Conservation (phyloP, 2,888 invertebrate genomes). For the Orchestes rusci region DNA sequence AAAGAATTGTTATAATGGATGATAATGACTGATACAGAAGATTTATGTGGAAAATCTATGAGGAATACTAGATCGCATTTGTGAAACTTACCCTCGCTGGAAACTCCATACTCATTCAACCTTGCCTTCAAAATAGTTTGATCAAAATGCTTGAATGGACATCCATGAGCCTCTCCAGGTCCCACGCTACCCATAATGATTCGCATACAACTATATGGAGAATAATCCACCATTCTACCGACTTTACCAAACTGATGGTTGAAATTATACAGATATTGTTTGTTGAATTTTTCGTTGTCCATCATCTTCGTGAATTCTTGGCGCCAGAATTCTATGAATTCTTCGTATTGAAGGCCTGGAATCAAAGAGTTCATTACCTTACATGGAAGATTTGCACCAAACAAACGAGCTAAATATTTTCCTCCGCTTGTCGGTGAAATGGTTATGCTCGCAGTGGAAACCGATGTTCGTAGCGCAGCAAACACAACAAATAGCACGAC, state of each 20-base stretch:
- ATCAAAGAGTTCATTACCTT: conserved; percentile 7
- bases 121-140: conserved; percentile 61
- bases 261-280: conserved; percentile 83
- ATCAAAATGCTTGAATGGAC: conserved; percentile 86
- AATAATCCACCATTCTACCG: conserved; percentile 81
- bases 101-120: conserved; percentile 59
- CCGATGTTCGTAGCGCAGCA: no score
- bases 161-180: conserved; percentile 84
- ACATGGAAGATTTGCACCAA: no score
- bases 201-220: conserved; percentile 86
- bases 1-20: no score
- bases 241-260: conserved; percentile 94
- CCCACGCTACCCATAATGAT: conserved; percentile 73
- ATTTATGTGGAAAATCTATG: no score
- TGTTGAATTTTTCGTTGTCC: conserved; percentile 85
- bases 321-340: conserved; percentile 84
- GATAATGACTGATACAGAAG: no score
- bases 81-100: conserved; percentile 50
- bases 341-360: conserved; percentile 80
- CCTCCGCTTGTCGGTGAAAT: no score
- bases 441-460: no score
- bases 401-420: no score
- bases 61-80: no score
- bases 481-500: no score
- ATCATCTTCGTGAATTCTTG: conserved; percentile 82